phyloP scores from a whole-genome alignment of 2,113 vertebrate species.

The Coptodon rendalli region DNA sequence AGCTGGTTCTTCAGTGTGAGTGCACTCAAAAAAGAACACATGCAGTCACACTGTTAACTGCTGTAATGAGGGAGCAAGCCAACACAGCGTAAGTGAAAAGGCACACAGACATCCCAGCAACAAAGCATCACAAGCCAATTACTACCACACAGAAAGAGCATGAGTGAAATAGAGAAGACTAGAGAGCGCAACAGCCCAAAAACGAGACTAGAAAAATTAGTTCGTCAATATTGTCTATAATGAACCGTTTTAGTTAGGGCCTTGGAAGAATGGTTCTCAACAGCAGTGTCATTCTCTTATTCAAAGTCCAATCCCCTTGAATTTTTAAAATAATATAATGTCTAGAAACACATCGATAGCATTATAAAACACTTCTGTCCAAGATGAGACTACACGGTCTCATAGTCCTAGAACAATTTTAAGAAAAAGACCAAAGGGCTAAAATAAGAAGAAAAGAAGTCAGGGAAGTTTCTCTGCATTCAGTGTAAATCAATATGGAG shows the following conservation, averaged over 20 bases:
- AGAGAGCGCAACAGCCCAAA: neutral
- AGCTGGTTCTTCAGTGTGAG: neutral
- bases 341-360: neutral
- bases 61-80: constrained; percentile 7
- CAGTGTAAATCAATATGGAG: neutral
- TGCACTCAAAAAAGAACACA: constrained; percentile 27
- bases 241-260: neutral
- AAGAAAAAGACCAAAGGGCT: neutral
- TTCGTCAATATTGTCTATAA: neutral
- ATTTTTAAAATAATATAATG: neutral
- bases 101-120: constrained; percentile 22
- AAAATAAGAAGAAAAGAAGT: neutral
- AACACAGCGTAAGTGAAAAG: neutral
- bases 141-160: constrained; percentile 1
- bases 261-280: neutral
- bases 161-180: neutral
- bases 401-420: neutral
- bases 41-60: constrained; percentile 31
- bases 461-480: neutral
- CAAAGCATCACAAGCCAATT: constrained; percentile 3
- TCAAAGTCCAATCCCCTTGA: neutral
- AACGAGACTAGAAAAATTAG: neutral
- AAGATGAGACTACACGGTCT: neutral
- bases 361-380: neutral
- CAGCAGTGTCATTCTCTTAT: neutral